phyloP scores from a whole-genome alignment of 2,113 vertebrate species.

The Miniopterus natalensis region DNA sequence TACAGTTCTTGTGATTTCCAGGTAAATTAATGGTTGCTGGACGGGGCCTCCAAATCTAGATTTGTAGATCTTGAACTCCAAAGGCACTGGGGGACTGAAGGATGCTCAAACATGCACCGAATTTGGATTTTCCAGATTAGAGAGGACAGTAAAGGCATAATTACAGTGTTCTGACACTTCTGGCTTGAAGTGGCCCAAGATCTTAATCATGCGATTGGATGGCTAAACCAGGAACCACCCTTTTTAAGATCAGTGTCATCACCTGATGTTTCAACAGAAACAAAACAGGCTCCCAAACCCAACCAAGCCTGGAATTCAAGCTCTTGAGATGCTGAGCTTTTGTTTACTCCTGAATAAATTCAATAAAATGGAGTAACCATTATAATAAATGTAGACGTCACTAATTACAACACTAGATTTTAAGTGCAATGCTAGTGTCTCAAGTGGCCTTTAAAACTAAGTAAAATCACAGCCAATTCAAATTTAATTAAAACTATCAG shows the following conservation, averaged over 20 bases:
- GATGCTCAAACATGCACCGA: neutral
- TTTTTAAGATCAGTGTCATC: neutral
- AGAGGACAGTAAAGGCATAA: neutral
- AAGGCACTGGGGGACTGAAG: too few species aligned
- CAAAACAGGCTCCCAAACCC: constrained; percentile 58
- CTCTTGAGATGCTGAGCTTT: constrained; percentile 81
- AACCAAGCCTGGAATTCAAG: constrained; percentile 61
- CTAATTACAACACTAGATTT: constrained; percentile 88
- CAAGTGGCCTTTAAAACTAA: constrained; percentile 87
- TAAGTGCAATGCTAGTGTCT: constrained; percentile 86
- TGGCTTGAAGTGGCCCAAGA: neutral
- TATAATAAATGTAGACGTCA: constrained; percentile 88
- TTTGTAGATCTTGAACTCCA: neutral
- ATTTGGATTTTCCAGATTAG: neutral
- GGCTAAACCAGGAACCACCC: neutral
- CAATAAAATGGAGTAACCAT: constrained; percentile 86
- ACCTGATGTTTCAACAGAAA: neutral
- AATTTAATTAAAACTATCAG: constrained; percentile 90
- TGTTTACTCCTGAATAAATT: constrained; percentile 81
- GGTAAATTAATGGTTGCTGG: neutral
- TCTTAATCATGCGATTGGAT: neutral
- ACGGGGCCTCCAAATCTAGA: neutral
- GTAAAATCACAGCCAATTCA: constrained; percentile 87
- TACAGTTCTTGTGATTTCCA: neutral
- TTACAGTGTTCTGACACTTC: neutral